phyloP scores from a whole-genome alignment of 1,140 invertebrate species.

The Drosophila pectinifera region DNA sequence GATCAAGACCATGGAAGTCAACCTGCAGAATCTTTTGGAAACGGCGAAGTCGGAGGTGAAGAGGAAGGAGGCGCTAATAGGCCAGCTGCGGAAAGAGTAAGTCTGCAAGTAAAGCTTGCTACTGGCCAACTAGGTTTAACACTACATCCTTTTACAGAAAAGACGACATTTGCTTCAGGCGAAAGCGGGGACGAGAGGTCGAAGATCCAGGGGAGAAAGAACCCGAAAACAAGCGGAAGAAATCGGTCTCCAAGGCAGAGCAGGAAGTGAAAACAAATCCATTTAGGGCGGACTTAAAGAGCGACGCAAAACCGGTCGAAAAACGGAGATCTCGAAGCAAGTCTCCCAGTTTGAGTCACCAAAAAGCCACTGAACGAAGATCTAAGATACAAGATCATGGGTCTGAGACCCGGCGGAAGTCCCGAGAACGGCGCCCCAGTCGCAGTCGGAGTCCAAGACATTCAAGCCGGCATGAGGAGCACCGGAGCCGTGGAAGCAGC shows the following conservation, averaged over 20 bases:
- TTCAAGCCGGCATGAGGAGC: background rate
- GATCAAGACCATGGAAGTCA: conserved; percentile 70
- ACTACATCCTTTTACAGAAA: conserved; percentile 44
- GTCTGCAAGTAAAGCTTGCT: background rate
- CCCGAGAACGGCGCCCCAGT: conserved; percentile 17
- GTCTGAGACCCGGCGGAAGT: background rate
- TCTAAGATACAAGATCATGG: conserved; percentile 1
- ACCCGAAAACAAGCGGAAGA: conserved; percentile 8
- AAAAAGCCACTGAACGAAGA: conserved; percentile 2
- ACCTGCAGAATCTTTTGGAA: conserved; percentile 72
- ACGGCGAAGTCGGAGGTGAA: conserved; percentile 74
- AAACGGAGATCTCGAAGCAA: conserved; percentile 10
- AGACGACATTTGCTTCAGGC: conserved; percentile 77
- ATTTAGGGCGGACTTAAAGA: conserved; percentile 3
- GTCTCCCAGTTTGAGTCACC: conserved; percentile 4
- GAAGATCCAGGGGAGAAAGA: background rate
- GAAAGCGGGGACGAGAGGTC: conserved; percentile 25
- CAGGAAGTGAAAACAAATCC: conserved; percentile 14
- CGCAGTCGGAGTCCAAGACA: conserved; percentile 41
- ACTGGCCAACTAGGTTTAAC: background rate
- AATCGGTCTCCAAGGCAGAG: background rate
- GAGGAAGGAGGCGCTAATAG: conserved; percentile 70
- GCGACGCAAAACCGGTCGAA: background rate
- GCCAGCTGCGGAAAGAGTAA: conserved; percentile 75
- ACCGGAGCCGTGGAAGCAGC: conserved; percentile 1